Base-by-base conservation (phyloP, 2,888 invertebrate genomes). In the Hirtodrosophila duncani region DNA sequence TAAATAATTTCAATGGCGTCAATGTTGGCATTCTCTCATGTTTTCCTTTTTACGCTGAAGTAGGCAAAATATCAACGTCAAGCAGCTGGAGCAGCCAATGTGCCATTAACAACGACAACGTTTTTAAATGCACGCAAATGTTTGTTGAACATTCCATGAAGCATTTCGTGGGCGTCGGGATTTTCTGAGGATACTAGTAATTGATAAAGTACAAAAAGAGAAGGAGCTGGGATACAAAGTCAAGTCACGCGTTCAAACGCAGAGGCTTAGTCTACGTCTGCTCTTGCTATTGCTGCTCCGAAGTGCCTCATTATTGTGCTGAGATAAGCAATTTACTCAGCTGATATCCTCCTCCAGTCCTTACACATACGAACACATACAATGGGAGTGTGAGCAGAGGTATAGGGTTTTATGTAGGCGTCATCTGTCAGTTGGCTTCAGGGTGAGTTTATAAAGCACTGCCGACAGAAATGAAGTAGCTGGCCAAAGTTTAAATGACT, bases 321-420 rank as follows among this genome's bases (percentile, higher is more conserved):
- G 77, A 75, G 66, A 71, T 75, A 71, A 71, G 63, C 63, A 75
- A 75, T 71, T 71, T 68, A 71, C 66, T 66, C 63, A 50, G 60
- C 48, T 68, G 68, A 75, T 75, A 71, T 68, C 66, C 68, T 71
- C 71, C 60, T 71, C 63, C 68, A 53, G 57, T 50, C 45, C 36
- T 58, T 49, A 45, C 45, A 56, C 36, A 29, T 17, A 10, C 17
- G 16, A 13, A 21, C n/a, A 16, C 11, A 43, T 7, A n/a, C 33
- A 17, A 8, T 29, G 21, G 24, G 1, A 16, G 1, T 4, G n/a
- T n/a, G 9, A 16, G 9, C 14, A 30, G 10, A 11, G 2, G 30
- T 9, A 16, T 2, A 5, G 16, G n/a, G n/a, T n/a, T n/a, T n/a
- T n/a, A 16, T 1, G 2, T 5, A 30, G 9, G 6, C 5, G 30